These are phyloP conservation scores for Lysandra coridon DNA, from an alignment of 2,888 invertebrate genomes.

Conservation along the genomic window DNA sequence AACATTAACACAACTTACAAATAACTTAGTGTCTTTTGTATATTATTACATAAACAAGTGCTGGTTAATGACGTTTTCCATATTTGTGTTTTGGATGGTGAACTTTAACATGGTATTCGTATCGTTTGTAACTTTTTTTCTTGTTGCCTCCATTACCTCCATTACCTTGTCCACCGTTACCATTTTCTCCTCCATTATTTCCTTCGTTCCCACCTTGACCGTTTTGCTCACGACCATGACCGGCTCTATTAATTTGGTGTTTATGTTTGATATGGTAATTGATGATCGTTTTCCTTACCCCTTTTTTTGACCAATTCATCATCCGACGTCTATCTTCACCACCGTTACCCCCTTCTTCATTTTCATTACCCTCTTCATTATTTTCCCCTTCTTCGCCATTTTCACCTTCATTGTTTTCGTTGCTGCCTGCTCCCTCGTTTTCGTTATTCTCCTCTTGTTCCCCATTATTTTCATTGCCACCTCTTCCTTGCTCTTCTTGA, in stretches of 20 bases:
- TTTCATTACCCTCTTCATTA: constrained; percentile 24
- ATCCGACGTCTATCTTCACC: constrained; percentile 30
- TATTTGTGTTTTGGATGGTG: constrained; percentile 39
- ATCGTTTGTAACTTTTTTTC: constrained; percentile 17
- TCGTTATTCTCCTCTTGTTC: constrained; percentile 8
- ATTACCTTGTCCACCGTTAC: constrained; percentile 21
- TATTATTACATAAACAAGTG: background rate
- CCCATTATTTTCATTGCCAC: constrained; percentile 21
- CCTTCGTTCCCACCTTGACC: background rate
- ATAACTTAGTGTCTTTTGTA: constrained; percentile 16
- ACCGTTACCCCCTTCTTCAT: constrained; percentile 8
- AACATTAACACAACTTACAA: background rate
- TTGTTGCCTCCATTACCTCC: constrained; percentile 11
- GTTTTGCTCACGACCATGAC: constrained; percentile 7
- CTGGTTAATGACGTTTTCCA: background rate
- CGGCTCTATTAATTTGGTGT: constrained; percentile 9
- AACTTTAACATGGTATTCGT: constrained; percentile 39
- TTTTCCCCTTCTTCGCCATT: constrained; percentile 21
- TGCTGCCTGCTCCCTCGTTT: background rate
- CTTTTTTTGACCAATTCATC: constrained; percentile 11
- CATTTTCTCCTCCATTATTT: constrained; percentile 21
- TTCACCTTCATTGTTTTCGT: constrained; percentile 20
- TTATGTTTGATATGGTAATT: constrained; percentile 8
- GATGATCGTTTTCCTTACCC: background rate
- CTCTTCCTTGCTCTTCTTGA: constrained; percentile 31